phyloP scores from a whole-genome alignment of 53 echinoderm and acorn worm genomes.

The Patiria pectinifera region DNA sequence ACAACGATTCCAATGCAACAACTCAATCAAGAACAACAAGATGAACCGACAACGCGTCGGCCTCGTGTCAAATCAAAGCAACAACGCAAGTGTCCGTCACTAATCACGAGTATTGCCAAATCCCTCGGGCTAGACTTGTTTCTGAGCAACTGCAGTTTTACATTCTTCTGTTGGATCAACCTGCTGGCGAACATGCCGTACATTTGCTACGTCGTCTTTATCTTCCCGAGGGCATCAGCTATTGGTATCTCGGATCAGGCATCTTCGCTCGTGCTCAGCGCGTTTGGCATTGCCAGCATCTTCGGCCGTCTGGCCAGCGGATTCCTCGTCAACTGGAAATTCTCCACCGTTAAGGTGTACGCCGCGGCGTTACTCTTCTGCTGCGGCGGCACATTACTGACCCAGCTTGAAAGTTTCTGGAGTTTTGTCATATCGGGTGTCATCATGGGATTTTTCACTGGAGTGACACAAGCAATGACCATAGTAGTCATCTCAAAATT shows the following conservation, averaged over 20 bases:
- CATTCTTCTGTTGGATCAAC: constrained; percentile 14
- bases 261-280: neutral
- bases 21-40: neutral
- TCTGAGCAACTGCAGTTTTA: neutral
- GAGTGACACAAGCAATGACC: neutral
- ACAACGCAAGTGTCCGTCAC: neutral
- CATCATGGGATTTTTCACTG: constrained; percentile 1
- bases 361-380: neutral
- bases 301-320: constrained; percentile 1
- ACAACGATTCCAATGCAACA: neutral
- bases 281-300: neutral
- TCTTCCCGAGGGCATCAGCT: neutral
- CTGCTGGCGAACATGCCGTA: constrained; percentile 5
- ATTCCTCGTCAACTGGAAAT: neutral
- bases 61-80: neutral
- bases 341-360: neutral
- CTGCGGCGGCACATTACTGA: neutral
- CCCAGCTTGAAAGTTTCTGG: neutral
- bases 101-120: neutral
- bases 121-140: neutral
- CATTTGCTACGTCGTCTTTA: constrained; percentile 1
- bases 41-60: neutral
- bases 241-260: neutral
- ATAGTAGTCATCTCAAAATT: neutral
- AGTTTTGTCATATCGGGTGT: neutral